Percentiles rank a stretch among this genome's conserved stretches.
Evolutionary conservation across 2,888 invertebrate genomes (phyloP).

Genomic region (Oscheius myriophilus): DNA sequence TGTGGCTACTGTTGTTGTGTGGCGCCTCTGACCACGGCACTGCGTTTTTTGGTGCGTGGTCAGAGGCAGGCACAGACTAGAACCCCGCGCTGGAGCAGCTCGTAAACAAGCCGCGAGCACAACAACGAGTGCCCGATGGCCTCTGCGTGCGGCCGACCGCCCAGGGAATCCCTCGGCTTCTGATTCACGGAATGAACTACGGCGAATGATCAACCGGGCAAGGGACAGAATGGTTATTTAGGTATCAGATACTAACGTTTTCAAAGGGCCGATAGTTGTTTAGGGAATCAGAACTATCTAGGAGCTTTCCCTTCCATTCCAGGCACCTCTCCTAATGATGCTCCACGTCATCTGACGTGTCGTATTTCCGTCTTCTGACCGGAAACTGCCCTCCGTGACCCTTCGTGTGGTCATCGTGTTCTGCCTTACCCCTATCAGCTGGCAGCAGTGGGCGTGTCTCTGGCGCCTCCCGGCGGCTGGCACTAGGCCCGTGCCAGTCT

Average conservation of each 20-base stretch:
- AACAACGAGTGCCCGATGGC: conserved; percentile 2
- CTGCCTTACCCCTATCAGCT: not conserved
- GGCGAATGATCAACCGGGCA: not conserved
- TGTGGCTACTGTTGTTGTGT: conserved; percentile 7
- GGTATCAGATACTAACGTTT: too few species aligned
- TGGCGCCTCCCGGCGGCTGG: conserved; percentile 19
- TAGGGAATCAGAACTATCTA: too few species aligned
- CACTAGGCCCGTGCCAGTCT: conserved; percentile 31
- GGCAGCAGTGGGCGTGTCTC: conserved; percentile 3
- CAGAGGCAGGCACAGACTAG: conserved; percentile 20
- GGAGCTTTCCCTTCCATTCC: not conserved
- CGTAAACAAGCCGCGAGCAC: conserved; percentile 21
- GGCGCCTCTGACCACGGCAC: not conserved
- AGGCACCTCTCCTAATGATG: not conserved
- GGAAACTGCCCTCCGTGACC: not conserved
- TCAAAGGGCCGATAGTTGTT: too few species aligned
- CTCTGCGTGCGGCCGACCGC: not conserved
- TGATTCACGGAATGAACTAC: not conserved
- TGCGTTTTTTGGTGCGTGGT: conserved; percentile 9
- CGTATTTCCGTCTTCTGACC: conserved; percentile 2
- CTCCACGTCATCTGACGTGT: not conserved
- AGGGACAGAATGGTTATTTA: not conserved
- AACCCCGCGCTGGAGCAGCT: conserved; percentile 10
- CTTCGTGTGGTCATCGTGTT: conserved; percentile 3
- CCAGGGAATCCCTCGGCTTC: too few species aligned